A percentile compares a stretch with the other conserved stretches of the same genome.
phyloP scores from a whole-genome alignment of 1,140 invertebrate genomes.

The Bombus waltoni region DNA sequence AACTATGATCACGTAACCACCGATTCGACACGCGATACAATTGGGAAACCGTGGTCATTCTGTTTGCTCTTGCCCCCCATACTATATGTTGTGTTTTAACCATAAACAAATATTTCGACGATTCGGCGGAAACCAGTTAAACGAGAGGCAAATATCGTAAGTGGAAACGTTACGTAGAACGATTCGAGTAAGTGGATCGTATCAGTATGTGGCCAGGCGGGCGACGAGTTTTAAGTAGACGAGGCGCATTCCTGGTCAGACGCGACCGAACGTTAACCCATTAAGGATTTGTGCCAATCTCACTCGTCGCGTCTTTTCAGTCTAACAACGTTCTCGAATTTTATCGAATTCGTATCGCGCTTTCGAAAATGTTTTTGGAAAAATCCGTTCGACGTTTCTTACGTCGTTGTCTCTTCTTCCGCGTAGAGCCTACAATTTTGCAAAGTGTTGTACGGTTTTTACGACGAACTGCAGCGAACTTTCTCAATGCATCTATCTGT shows the following conservation, averaged over 20 bases:
- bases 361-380: background rate
- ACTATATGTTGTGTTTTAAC: too few species aligned
- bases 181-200: background rate
- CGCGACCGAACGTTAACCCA: too few species aligned
- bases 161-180: background rate
- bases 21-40: slow-evolving; percentile 24
- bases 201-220: background rate
- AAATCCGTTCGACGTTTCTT: too few species aligned
- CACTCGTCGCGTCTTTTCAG: background rate
- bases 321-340: background rate
- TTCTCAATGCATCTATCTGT: too few species aligned
- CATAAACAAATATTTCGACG: too few species aligned
- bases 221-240: background rate
- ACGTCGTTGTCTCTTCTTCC: too few species aligned
- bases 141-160: too few species aligned
- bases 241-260: background rate
- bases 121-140: too few species aligned
- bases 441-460: too few species aligned
- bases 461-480: too few species aligned
- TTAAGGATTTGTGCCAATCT: background rate
- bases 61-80: background rate
- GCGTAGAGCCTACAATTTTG: too few species aligned
- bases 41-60: slow-evolving; percentile 35
- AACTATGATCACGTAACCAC: slow-evolving; percentile 16
- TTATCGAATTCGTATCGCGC: too few species aligned